Percentiles rank a stretch among this genome's conserved stretches.
phyloP scores from a whole-genome alignment of 2,797 vertebrate species.

The Enteromius thamalakanensis region DNA sequence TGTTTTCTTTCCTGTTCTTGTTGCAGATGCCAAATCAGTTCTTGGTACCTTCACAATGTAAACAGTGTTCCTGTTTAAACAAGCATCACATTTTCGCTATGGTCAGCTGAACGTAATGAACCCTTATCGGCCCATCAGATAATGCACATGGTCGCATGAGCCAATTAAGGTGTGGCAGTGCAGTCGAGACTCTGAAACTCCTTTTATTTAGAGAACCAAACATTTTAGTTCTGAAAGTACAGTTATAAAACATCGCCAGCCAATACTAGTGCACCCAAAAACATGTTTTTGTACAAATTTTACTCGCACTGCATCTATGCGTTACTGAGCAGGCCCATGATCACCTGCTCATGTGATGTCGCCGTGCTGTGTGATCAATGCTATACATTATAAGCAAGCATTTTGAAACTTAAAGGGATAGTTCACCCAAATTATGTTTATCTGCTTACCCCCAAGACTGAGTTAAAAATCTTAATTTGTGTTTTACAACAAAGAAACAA shows the following conservation, averaged over 20 bases:
- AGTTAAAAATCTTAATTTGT: no score
- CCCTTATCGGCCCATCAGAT: neutral
- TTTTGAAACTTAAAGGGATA: no score
- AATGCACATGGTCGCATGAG: slow-evolving; percentile 5
- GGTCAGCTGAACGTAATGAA: slow-evolving; percentile 36
- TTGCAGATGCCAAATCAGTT: slow-evolving; percentile 29
- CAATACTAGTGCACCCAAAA: neutral
- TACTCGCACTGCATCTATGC: neutral
- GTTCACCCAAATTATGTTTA: no score
- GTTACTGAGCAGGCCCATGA: neutral
- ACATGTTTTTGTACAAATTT: neutral
- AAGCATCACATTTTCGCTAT: slow-evolving; percentile 6
- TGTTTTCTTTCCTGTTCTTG: slow-evolving; percentile 15
- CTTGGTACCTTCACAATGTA: slow-evolving; percentile 3
- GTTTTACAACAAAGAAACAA: no score
- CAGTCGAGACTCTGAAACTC: slow-evolving; percentile 57
- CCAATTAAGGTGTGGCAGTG: slow-evolving; percentile 60
- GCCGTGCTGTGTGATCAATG: no score
- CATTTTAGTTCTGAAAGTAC: neutral
- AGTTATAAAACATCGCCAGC: neutral
- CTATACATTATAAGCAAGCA: no score
- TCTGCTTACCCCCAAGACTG: no score
- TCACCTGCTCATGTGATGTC: no score
- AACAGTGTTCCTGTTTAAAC: slow-evolving; percentile 26
- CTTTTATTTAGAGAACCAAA: slow-evolving; percentile 10